phyloP scores from a whole-genome alignment of 1,140 invertebrate species.

The Heliconius hermathena region DNA sequence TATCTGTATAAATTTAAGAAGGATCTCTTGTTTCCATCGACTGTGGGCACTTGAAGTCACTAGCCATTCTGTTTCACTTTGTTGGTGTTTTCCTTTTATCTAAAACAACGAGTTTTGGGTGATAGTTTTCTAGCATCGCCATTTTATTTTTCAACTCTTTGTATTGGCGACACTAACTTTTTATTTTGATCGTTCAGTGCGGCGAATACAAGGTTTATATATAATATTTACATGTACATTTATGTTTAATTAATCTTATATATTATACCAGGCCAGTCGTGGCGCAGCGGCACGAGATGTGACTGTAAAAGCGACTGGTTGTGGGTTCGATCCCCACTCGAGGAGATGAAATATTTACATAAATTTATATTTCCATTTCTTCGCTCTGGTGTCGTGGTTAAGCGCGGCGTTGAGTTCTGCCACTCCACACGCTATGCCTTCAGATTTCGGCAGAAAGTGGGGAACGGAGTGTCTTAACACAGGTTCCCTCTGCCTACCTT shows the following conservation, averaged over 20 bases:
- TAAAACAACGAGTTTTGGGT: neutral
- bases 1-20: neutral
- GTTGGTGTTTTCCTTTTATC: constrained; percentile 7
- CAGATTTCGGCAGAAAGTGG: too few relatives aligned
- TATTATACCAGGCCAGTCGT: too few relatives aligned
- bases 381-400: too few relatives aligned
- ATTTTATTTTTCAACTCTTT: neutral
- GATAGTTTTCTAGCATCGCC: neutral
- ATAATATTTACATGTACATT: neutral
- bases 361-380: too few relatives aligned
- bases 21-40: neutral
- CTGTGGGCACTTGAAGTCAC: neutral
- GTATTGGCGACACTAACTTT: neutral
- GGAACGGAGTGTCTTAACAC: too few relatives aligned
- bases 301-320: too few relatives aligned
- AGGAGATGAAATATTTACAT: too few relatives aligned
- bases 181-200: neutral
- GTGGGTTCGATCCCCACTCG: too few relatives aligned
- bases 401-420: too few relatives aligned
- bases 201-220: neutral
- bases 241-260: neutral
- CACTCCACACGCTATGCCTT: too few relatives aligned
- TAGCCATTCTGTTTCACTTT: neutral
- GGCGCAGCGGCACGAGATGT: too few relatives aligned
- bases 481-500: too few relatives aligned